These are phyloP conservation scores for Pseudomyrmex cubaensis DNA, from an alignment of 1,140 invertebrate species.

Conservation along the genomic window DNA sequence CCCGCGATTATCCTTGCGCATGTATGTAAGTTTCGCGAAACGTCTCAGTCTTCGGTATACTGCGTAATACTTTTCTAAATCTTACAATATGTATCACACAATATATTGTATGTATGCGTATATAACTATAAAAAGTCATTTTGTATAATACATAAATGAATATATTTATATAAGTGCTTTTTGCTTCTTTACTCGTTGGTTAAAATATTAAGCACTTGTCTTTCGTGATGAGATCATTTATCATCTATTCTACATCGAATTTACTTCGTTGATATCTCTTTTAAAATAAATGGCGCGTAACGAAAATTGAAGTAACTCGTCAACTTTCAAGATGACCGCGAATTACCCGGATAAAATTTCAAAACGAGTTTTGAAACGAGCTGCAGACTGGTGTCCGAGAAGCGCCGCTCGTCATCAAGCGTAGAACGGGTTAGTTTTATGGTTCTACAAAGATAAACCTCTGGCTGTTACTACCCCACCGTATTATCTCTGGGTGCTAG, in stretches of 20 bases:
- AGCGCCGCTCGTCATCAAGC: constrained; percentile 63
- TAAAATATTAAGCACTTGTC: background rate
- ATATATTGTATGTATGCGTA: background rate
- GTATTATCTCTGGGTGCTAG: constrained; percentile 71
- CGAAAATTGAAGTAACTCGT: constrained; percentile 23
- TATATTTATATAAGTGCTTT: background rate
- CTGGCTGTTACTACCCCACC: constrained; percentile 70
- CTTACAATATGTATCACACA: no score
- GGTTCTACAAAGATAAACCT: constrained; percentile 75
- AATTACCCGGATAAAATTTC: constrained; percentile 50
- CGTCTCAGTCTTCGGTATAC: background rate
- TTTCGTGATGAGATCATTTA: background rate
- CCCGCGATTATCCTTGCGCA: background rate
- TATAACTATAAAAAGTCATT: background rate
- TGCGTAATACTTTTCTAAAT: background rate
- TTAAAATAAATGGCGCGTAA: constrained; percentile 8
- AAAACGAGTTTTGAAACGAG: constrained; percentile 64
- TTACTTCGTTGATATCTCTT: background rate
- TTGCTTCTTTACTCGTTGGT: background rate
- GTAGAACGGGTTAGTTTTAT: constrained; percentile 73
- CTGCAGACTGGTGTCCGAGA: constrained; percentile 55
- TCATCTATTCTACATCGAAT: background rate
- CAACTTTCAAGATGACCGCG: constrained; percentile 38
- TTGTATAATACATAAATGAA: background rate
- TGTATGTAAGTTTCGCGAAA: background rate